phyloP scores from a whole-genome alignment of 2,113 vertebrate species.

The Crotalus helleri region DNA sequence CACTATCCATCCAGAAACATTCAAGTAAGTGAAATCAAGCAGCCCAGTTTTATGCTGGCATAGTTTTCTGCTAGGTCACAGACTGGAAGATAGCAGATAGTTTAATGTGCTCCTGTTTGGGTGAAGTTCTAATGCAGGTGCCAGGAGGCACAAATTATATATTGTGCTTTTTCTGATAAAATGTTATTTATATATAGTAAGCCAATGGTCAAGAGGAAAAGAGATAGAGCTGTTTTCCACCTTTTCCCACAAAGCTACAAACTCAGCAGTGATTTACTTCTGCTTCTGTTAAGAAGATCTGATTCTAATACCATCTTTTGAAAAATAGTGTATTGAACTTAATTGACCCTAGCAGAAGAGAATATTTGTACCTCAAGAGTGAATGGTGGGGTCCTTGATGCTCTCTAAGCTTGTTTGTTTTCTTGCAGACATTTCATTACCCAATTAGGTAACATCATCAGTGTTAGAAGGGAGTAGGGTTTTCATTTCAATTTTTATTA shows the following conservation, averaged over 20 bases:
- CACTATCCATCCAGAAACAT: not conserved
- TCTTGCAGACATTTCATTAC: not conserved
- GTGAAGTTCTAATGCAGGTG: not conserved
- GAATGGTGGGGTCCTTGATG: not conserved
- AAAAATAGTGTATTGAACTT: not conserved
- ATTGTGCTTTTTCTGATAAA: not conserved
- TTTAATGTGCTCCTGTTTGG: not conserved
- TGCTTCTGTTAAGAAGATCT: not conserved
- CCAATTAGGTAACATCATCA: not conserved
- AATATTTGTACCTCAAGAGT: not conserved
- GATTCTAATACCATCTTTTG: not conserved
- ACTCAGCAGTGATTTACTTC: not conserved
- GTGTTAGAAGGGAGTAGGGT: not conserved
- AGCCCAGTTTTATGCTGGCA: not conserved
- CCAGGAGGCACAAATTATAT: not conserved
- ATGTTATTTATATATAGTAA: not conserved
- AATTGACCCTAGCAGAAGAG: not conserved
- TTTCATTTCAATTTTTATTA: not conserved
- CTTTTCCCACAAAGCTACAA: not conserved
- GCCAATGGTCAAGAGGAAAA: not conserved
- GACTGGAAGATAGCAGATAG: not conserved
- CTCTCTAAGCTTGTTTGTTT: not conserved
- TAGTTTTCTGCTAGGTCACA: not conserved
- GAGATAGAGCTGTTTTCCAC: not conserved
- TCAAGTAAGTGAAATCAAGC: not conserved